These are phyloP conservation scores for Sebastes umbrosus DNA, from an alignment of 2,797 vertebrate genomes.

Conservation along the genomic window DNA sequence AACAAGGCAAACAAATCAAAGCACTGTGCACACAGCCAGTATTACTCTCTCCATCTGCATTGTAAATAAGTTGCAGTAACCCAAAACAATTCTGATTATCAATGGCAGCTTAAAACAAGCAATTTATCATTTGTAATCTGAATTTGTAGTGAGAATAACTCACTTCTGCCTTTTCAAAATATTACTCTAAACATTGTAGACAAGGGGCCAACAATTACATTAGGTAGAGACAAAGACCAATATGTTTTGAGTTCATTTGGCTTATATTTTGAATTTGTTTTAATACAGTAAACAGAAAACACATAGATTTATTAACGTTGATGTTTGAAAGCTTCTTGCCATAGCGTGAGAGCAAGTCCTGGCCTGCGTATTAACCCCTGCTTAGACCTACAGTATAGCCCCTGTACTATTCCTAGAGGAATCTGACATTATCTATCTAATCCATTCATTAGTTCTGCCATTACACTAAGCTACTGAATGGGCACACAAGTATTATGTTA, in stretches of 20 bases:
- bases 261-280: neutral
- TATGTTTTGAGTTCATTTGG: neutral
- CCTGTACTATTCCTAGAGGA: neutral
- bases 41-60: neutral
- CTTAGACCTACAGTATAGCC: neutral
- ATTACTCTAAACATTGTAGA: neutral
- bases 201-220: neutral
- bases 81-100: neutral
- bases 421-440: neutral
- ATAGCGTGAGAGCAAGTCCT: neutral
- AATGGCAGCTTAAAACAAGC: neutral
- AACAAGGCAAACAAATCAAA: conserved; percentile 21
- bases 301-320: neutral
- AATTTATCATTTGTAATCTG: neutral
- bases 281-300: neutral
- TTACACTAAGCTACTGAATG: neutral
- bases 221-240: neutral
- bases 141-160: neutral
- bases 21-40: neutral
- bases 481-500: neutral
- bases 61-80: neutral
- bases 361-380: neutral
- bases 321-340: neutral
- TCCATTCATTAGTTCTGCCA: neutral
- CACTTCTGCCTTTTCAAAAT: neutral